Evolutionary conservation across 2,113 vertebrate species (phyloP).

Genomic region (Oenanthe oenanthe): DNA sequence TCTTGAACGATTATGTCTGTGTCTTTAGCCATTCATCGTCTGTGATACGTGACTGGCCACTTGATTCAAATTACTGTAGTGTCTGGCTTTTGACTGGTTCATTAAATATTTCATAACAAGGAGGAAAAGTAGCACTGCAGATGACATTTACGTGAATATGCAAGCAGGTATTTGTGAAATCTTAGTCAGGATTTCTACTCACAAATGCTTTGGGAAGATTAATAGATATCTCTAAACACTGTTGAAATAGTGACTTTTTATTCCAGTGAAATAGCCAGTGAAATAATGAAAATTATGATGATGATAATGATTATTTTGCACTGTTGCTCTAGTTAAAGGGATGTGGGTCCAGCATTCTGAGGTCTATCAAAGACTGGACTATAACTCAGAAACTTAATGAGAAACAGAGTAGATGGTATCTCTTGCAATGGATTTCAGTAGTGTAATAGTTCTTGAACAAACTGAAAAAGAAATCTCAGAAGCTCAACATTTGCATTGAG

Average conservation of each 20-base stretch:
- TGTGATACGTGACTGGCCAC: neutral
- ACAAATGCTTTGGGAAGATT: neutral
- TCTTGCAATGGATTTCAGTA: neutral
- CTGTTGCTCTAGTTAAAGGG: neutral
- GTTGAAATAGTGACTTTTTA: neutral
- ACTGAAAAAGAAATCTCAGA: neutral
- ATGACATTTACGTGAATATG: neutral
- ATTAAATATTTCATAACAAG: slow-evolving; percentile 18
- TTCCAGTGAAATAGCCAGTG: neutral
- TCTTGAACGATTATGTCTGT: neutral
- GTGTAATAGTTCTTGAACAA: neutral
- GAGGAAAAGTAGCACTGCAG: neutral
- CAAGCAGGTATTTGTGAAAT: neutral
- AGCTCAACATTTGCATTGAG: neutral
- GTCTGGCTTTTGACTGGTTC: slow-evolving; percentile 8
- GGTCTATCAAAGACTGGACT: neutral
- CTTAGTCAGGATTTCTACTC: neutral
- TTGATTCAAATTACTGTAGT: neutral
- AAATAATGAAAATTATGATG: neutral
- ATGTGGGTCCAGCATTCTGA: neutral
- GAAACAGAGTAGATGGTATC: neutral
- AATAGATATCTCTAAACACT: neutral
- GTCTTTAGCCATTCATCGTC: neutral
- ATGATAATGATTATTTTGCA: neutral
- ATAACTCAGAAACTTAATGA: neutral